A percentile compares a stretch with the other conserved stretches of the same genome.
Conservation (phyloP, 2,888 invertebrate species). For the Embidobia sp. region DNA sequence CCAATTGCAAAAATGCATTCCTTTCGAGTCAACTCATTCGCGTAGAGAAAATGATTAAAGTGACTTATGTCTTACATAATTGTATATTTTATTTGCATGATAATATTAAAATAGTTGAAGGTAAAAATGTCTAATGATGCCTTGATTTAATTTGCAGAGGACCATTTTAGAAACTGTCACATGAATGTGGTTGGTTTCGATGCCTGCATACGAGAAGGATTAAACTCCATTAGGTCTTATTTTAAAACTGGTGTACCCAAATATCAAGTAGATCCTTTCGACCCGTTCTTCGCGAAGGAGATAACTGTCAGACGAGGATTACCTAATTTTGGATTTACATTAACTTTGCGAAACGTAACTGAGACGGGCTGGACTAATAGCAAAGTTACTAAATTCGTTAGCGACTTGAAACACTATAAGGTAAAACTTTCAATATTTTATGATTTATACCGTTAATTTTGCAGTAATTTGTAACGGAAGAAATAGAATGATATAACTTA, state of each 20-base stretch:
- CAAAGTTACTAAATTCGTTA: slow-evolving; percentile 89
- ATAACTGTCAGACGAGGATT: slow-evolving; percentile 86
- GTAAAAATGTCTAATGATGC: too few relatives aligned
- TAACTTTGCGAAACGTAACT: slow-evolving; percentile 88
- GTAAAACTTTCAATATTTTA: too few relatives aligned
- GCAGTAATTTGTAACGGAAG: too few relatives aligned
- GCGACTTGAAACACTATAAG: slow-evolving; percentile 77
- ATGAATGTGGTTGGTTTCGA: slow-evolving; percentile 86
- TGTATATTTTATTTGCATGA: neutral
- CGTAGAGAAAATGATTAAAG: slow-evolving; percentile 17
- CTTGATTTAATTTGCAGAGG: slow-evolving; percentile 75
- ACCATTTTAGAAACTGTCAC: slow-evolving; percentile 84
- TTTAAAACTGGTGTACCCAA: slow-evolving; percentile 89
- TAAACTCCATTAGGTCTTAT: slow-evolving; percentile 87
- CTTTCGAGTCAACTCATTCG: slow-evolving; percentile 6
- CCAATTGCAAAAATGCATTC: slow-evolving; percentile 38
- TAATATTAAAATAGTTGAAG: neutral
- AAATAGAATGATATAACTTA: too few relatives aligned
- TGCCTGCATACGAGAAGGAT: slow-evolving; percentile 87
- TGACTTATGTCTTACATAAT: slow-evolving; percentile 8
- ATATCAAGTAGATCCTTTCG: slow-evolving; percentile 88
- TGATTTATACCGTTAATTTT: too few relatives aligned
- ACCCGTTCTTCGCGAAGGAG: slow-evolving; percentile 88
- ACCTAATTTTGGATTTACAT: slow-evolving; percentile 86
- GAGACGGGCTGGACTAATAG: slow-evolving; percentile 90